A percentile compares a stretch with the other conserved stretches of the same genome.
These are phyloP conservation scores for Nycticebus coucang DNA, from an alignment of 2,113 vertebrate genomes.

Conservation along the genomic window DNA sequence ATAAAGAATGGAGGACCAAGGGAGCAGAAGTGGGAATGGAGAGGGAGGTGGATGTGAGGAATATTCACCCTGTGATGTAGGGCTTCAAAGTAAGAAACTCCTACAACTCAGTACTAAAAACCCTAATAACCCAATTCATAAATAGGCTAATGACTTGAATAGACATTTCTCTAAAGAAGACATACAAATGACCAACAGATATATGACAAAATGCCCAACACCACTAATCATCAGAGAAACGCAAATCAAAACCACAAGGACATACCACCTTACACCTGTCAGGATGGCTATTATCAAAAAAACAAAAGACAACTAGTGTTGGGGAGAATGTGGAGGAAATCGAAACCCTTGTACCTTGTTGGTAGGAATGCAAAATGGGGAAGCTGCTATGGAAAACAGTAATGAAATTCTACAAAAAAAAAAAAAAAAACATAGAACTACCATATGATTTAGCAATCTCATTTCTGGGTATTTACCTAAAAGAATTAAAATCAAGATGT, in stretches of 20 bases:
- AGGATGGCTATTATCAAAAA: neutral
- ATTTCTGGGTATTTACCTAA: neutral
- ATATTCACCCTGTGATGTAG: neutral
- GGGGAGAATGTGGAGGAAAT: neutral
- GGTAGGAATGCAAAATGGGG: neutral
- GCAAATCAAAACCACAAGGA: neutral
- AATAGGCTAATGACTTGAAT: neutral
- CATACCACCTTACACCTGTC: neutral
- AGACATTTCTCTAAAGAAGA: neutral
- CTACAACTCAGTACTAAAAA: neutral
- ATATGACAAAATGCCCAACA: neutral
- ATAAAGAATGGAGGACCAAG: neutral
- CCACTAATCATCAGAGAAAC: neutral
- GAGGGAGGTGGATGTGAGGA: neutral
- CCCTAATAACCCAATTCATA: neutral
- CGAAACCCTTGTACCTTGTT: neutral
- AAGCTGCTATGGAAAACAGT: neutral
- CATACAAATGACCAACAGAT: neutral
- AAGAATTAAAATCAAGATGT: neutral
- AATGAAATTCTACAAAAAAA: neutral
- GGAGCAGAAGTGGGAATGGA: neutral
- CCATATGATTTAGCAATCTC: neutral
- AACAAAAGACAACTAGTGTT: neutral
- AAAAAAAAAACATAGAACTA: neutral
- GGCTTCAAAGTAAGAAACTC: neutral